Percentiles rank a stretch among this genome's conserved stretches.
Conservation (phyloP, 2,888 invertebrate genomes). For the Abrostola triplasia region DNA sequence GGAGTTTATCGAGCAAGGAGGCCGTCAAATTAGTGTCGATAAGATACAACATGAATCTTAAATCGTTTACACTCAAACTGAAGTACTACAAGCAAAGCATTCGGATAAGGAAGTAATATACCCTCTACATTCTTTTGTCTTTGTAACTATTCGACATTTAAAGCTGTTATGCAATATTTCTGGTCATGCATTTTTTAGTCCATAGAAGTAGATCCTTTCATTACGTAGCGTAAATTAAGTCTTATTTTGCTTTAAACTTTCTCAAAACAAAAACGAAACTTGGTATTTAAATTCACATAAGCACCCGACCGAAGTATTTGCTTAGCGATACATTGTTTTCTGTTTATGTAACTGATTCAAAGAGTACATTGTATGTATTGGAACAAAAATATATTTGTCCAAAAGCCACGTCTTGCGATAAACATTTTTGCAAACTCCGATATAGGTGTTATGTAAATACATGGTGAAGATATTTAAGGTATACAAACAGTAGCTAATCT, state of each 20-base stretch:
- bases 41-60: conserved; percentile 45
- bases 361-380: conserved; percentile 47
- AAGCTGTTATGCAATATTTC: too few relatives aligned
- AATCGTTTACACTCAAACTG: conserved; percentile 15
- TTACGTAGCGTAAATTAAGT: too few relatives aligned
- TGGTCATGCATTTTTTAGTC: too few relatives aligned
- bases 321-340: conserved; percentile 46
- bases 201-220: too few relatives aligned
- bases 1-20: conserved; percentile 48
- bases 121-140: neutral
- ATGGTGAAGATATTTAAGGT: neutral
- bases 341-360: conserved; percentile 54
- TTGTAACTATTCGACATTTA: neutral
- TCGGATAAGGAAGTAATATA: conserved; percentile 16
- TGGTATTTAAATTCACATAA: conserved; percentile 43
- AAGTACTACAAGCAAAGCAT: conserved; percentile 3
- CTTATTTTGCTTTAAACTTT: conserved; percentile 23
- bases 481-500: neutral
- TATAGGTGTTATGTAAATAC: conserved; percentile 13
- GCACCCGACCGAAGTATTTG: conserved; percentile 42
- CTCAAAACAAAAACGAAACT: conserved; percentile 34
- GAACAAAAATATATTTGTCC: conserved; percentile 36
- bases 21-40: conserved; percentile 35
- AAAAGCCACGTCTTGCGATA: conserved; percentile 23
- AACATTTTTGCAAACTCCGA: conserved; percentile 40